Evolutionary conservation across 2,888 invertebrate species (phyloP).

Genomic region (Sclerodermus sp.): DNA sequence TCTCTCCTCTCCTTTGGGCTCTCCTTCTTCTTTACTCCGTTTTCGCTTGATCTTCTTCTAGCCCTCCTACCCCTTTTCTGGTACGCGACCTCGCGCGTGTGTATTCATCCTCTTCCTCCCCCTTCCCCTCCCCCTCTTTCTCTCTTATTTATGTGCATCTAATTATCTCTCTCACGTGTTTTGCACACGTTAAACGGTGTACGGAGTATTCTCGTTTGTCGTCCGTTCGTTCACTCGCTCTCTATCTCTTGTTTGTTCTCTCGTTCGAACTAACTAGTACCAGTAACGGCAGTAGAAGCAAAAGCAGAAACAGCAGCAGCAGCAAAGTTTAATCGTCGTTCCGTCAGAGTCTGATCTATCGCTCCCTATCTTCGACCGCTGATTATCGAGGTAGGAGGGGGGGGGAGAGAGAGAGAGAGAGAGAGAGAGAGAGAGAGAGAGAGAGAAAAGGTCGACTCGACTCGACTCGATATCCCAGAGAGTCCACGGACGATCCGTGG

Average conservation of each 20-base stretch:
- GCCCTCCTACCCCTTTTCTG: too few relatives aligned
- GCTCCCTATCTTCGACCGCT: too few relatives aligned
- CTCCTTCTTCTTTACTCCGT: constrained; percentile 8
- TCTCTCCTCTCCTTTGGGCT: constrained; percentile 1
- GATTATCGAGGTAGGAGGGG: too few relatives aligned
- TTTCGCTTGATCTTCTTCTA: constrained; percentile 1
- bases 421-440: not conserved
- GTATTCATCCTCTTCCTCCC: constrained; percentile 34
- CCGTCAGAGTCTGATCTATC: too few relatives aligned
- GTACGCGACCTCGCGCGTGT: too few relatives aligned
- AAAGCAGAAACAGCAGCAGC: too few relatives aligned
- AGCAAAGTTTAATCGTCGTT: too few relatives aligned
- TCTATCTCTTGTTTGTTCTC: too few relatives aligned
- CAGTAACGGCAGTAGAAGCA: constrained; percentile 4
- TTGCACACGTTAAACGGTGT: constrained; percentile 22
- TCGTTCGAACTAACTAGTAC: too few relatives aligned
- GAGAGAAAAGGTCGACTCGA: not conserved
- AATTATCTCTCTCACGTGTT: constrained; percentile 3
- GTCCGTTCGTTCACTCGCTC: too few relatives aligned
- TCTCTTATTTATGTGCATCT: too few relatives aligned
- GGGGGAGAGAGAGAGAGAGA: not conserved
- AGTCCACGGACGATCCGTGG: not conserved
- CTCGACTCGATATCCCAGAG: not conserved
- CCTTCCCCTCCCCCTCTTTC: not conserved
- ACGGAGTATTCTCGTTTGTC: constrained; percentile 25